Conservation (phyloP, 2,113 vertebrate genomes). For the Cranoglanis bouderius region DNA sequence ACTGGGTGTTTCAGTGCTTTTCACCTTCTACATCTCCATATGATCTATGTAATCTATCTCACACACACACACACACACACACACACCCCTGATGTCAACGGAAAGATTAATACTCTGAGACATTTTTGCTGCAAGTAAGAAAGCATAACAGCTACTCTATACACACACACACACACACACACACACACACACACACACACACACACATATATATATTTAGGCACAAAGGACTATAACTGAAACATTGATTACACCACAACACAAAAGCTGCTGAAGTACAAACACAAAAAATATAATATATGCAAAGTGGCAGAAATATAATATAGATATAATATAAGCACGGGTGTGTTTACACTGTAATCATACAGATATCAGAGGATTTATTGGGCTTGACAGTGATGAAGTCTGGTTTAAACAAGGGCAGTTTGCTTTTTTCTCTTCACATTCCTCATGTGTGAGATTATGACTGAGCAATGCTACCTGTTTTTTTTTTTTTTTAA, state of each 20-base stretch:
- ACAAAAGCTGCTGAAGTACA: background rate
- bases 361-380: background rate
- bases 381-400: background rate
- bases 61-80: conserved; percentile 13
- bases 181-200: conserved; percentile 18
- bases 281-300: background rate
- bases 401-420: conserved; percentile 31
- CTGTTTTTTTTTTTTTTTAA: conserved; percentile 2
- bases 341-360: conserved; percentile 1
- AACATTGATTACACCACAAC: background rate
- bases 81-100: conserved; percentile 14
- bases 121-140: conserved; percentile 32
- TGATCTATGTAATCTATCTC: conserved; percentile 19
- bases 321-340: background rate
- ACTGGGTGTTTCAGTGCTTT: background rate
- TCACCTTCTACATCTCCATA: background rate
- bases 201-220: background rate
- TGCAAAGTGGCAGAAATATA: background rate
- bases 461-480: conserved; percentile 32
- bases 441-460: conserved; percentile 25
- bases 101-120: conserved; percentile 34
- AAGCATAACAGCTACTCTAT: background rate
- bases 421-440: background rate
- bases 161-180: background rate
- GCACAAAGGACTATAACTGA: background rate